Percentiles rank a stretch among this genome's conserved stretches.
Conservation (phyloP, 2,797 vertebrate species). For the Sebastes matsubarae region DNA sequence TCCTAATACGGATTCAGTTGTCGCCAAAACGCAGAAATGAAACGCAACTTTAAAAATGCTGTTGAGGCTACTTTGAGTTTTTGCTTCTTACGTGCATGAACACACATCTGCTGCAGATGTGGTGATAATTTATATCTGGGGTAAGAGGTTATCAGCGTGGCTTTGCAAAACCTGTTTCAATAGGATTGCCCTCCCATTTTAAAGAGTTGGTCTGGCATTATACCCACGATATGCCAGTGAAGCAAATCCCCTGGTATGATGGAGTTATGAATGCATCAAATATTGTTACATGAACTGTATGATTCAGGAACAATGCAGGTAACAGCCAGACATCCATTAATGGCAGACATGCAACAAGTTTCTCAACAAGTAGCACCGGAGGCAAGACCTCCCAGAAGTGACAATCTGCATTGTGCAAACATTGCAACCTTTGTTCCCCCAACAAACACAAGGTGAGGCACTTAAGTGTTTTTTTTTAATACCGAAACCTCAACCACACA, state of each 20-base stretch:
- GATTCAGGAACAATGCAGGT: constrained; percentile 53
- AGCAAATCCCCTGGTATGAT: constrained; percentile 44
- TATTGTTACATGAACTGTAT: constrained; percentile 31
- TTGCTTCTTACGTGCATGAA: constrained; percentile 19
- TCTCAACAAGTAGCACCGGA: constrained; percentile 70
- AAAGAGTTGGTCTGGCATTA: constrained; percentile 28
- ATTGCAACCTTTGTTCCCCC: constrained; percentile 79
- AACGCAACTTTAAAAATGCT: constrained; percentile 20
- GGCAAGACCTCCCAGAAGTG: constrained; percentile 85
- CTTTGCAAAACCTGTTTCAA: constrained; percentile 48
- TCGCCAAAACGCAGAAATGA: constrained; percentile 36
- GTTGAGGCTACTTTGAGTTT: constrained; percentile 15
- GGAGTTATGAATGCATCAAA: constrained; percentile 27
- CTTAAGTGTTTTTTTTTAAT: constrained; percentile 77
- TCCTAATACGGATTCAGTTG: constrained; percentile 44
- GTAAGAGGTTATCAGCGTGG: constrained; percentile 60
- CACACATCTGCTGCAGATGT: constrained; percentile 39
- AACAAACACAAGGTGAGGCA: constrained; percentile 79
- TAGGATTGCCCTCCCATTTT: constrained; percentile 37
- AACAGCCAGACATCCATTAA: constrained; percentile 68
- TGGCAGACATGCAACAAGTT: constrained; percentile 69
- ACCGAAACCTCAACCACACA: constrained; percentile 78
- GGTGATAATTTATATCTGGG: constrained; percentile 31
- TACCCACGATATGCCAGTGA: constrained; percentile 12
- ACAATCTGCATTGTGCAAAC: constrained; percentile 79